Evolutionary conservation across 2,113 vertebrate genomes (phyloP).

Genomic region (Podarcis raffonei): DNA sequence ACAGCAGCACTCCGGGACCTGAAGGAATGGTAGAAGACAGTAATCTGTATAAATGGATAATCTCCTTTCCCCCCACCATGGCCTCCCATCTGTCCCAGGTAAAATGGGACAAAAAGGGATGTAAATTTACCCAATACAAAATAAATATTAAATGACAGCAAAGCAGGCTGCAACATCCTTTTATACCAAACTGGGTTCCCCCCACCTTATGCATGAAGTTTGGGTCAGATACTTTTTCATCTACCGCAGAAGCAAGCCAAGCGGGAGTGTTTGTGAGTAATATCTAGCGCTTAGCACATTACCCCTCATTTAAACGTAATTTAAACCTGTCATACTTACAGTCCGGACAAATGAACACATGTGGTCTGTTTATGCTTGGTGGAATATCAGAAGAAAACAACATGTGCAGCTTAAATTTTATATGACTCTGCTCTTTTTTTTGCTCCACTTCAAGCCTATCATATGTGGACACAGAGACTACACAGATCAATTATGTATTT

Average conservation of each 20-base stretch:
- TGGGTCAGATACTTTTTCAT: not conserved
- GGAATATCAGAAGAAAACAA: slow-evolving; percentile 12
- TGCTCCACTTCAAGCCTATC: slow-evolving; percentile 21
- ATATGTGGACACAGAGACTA: slow-evolving; percentile 14
- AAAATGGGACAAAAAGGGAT: not conserved
- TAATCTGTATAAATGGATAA: not conserved
- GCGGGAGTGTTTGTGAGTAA: not conserved
- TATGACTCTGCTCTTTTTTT: not conserved
- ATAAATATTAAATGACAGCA: not conserved
- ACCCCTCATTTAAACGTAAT: not conserved
- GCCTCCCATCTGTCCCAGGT: not conserved
- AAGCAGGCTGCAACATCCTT: not conserved
- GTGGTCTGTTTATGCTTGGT: slow-evolving; percentile 3
- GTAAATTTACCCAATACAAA: not conserved
- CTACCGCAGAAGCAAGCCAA: not conserved
- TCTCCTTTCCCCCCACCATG: not conserved
- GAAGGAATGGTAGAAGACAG: not conserved
- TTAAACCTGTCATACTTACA: not conserved
- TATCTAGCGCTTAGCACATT: not conserved
- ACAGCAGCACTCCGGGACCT: not conserved
- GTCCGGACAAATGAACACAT: not conserved
- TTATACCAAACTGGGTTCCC: not conserved
- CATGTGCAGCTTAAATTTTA: not conserved
- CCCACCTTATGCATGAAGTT: not conserved
- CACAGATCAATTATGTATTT: not conserved